These are phyloP conservation scores for Epinotia demarniana DNA, from an alignment of 2,888 invertebrate species.

Conservation along the genomic window DNA sequence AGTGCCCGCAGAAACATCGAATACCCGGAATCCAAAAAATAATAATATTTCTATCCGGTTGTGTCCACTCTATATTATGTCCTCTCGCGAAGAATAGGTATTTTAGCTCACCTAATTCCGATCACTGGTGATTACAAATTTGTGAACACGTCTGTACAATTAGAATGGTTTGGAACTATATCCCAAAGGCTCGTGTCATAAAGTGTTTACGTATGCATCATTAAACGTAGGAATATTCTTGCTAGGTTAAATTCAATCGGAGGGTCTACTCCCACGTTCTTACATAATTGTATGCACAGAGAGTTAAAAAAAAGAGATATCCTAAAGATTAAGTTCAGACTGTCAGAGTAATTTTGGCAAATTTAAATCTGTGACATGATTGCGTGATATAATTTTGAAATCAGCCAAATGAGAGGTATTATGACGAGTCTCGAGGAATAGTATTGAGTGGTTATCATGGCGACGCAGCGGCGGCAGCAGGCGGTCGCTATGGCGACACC, in stretches of 20 bases:
- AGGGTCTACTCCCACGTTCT: background rate
- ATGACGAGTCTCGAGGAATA: constrained; percentile 50
- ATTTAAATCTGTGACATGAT: constrained; percentile 27
- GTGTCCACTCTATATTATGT: too few relatives aligned
- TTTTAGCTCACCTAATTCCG: too few relatives aligned
- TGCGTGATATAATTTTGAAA: constrained; percentile 22
- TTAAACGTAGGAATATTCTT: background rate
- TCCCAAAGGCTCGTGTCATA: constrained; percentile 11
- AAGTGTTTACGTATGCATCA: constrained; percentile 29
- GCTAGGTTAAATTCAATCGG: constrained; percentile 1
- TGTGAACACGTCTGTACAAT: background rate
- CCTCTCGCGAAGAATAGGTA: too few relatives aligned
- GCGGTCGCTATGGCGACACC: constrained; percentile 78
- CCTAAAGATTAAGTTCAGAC: background rate
- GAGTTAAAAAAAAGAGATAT: background rate
- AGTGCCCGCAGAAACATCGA: too few relatives aligned
- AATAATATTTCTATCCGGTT: too few relatives aligned
- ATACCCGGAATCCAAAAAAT: too few relatives aligned
- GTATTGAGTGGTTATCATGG: constrained; percentile 48
- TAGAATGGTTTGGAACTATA: background rate
- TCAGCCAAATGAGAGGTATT: constrained; percentile 26
- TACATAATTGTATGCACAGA: background rate
- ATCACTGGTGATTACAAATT: too few relatives aligned
- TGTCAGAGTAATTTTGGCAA: background rate
- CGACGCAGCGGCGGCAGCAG: constrained; percentile 63